Conservation (phyloP, 1,140 invertebrate species). For the Heterodera schachtii region DNA sequence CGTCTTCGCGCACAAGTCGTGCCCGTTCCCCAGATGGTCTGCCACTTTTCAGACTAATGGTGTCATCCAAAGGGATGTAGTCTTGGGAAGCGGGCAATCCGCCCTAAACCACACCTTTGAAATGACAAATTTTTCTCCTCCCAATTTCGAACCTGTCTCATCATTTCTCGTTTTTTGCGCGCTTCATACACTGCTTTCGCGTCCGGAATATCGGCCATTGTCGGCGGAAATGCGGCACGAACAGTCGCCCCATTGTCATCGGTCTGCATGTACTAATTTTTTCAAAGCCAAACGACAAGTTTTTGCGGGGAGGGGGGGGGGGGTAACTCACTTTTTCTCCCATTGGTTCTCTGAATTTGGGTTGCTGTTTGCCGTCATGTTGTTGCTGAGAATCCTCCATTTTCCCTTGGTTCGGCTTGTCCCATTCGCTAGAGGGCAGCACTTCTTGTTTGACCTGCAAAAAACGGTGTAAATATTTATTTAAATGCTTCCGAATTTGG, state of each 20-base stretch:
- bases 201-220: slow-evolving; percentile 47
- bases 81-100: slow-evolving; percentile 12
- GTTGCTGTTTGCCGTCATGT: not conserved
- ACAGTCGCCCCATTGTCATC: not conserved
- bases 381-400: too few relatives aligned
- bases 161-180: slow-evolving; percentile 44
- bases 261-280: too few relatives aligned
- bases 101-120: not conserved
- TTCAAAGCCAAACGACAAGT: too few relatives aligned
- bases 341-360: not conserved
- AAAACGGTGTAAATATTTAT: not conserved
- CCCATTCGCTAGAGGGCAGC: not conserved
- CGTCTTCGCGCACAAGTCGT: slow-evolving; percentile 51
- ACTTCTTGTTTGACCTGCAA: not conserved
- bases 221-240: slow-evolving; percentile 36
- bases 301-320: too few relatives aligned
- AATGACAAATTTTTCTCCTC: not conserved
- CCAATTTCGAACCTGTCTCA: slow-evolving; percentile 30
- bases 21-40: slow-evolving; percentile 33
- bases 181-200: slow-evolving; percentile 56
- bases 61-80: slow-evolving; percentile 51
- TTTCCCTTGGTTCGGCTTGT: too few relatives aligned
- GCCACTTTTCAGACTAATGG: slow-evolving; percentile 27
- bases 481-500: not conserved
- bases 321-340: not conserved